Evolutionary conservation across 2,888 invertebrate species (phyloP).

Genomic region (Lypha dubia): DNA sequence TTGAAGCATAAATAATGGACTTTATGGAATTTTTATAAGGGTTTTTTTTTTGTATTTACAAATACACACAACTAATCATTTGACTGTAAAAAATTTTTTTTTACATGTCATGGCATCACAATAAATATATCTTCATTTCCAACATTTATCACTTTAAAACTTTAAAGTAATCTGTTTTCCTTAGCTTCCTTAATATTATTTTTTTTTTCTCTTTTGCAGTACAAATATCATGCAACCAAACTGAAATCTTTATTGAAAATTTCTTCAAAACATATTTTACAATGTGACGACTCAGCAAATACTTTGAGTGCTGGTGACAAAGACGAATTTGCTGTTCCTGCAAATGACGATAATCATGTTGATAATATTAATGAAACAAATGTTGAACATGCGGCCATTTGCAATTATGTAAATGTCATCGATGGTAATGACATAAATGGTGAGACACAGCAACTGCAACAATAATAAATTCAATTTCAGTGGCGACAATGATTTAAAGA

Average conservation of each 20-base stretch:
- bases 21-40: too few species aligned
- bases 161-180: too few species aligned
- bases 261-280: constrained; percentile 76
- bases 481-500: constrained; percentile 22
- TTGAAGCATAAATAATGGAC: too few species aligned
- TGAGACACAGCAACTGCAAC: background rate
- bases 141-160: too few species aligned
- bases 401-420: constrained; percentile 52
- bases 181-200: background rate
- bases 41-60: too few species aligned
- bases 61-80: too few species aligned
- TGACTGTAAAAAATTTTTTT: too few species aligned
- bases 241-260: constrained; percentile 81
- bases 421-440: constrained; percentile 23
- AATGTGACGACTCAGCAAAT: constrained; percentile 35
- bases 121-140: too few species aligned
- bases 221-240: constrained; percentile 82
- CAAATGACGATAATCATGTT: background rate
- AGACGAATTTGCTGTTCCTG: background rate
- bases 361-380: constrained; percentile 9
- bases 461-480: constrained; percentile 38
- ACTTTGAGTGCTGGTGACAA: background rate
- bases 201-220: constrained; percentile 75
- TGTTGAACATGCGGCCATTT: constrained; percentile 1
- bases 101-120: too few species aligned